These are phyloP conservation scores for Bursaphelenchus mucronatus DNA, from an alignment of 1,140 invertebrate species.

Conservation along the genomic window DNA sequence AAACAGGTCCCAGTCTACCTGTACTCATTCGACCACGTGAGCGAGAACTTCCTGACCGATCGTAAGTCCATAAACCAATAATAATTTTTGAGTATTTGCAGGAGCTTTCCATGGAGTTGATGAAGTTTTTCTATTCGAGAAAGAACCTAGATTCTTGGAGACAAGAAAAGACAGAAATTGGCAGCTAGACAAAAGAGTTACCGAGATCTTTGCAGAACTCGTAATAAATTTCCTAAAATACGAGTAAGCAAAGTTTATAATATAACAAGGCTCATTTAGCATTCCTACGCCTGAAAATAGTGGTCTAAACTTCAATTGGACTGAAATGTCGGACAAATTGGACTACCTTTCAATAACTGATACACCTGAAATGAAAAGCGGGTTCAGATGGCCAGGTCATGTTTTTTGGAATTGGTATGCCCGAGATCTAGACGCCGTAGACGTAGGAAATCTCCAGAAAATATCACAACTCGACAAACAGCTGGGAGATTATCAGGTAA, in stretches of 20 bases:
- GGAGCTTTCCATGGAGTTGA: constrained; percentile 59
- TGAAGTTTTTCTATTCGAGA: constrained; percentile 59
- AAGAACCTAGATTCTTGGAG: constrained; percentile 53
- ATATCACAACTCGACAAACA: constrained; percentile 59
- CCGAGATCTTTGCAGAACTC: constrained; percentile 58
- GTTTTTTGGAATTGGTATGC: constrained; percentile 56
- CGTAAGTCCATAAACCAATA: constrained; percentile 21
- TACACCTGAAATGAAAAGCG: constrained; percentile 52
- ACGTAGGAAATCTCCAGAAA: constrained; percentile 57
- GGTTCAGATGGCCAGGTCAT: constrained; percentile 42
- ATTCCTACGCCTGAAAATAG: constrained; percentile 54
- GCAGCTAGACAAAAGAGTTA: constrained; percentile 57
- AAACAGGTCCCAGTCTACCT: constrained; percentile 57
- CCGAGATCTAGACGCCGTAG: constrained; percentile 55
- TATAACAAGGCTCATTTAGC: constrained; percentile 29
- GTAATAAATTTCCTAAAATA: constrained; percentile 48
- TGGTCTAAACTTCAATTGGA: constrained; percentile 59
- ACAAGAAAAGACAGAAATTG: constrained; percentile 56
- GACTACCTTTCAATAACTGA: constrained; percentile 60
- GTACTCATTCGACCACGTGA: constrained; percentile 60
- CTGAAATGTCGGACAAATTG: constrained; percentile 38
- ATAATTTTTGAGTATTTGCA: constrained; percentile 21
- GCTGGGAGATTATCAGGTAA: constrained; percentile 59
- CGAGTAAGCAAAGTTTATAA: constrained; percentile 32
- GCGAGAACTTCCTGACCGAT: constrained; percentile 60